Percentiles rank a stretch among this genome's conserved stretches.
Conservation (phyloP, 1,140 invertebrate genomes). For the Eueides isabella region DNA sequence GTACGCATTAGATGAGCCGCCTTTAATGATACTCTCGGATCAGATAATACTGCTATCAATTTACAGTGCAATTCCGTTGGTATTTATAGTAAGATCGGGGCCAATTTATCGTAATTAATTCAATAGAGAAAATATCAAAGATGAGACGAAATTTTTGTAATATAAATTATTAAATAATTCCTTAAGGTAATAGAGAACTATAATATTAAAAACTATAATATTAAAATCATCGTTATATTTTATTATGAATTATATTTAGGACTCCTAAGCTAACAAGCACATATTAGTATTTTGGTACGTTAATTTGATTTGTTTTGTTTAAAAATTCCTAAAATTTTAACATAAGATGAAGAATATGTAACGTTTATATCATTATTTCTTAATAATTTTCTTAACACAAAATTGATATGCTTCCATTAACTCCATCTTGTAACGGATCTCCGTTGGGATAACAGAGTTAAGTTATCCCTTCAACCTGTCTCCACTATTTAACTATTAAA, state of each 20-base stretch:
- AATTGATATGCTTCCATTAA: slow-evolving; percentile 28
- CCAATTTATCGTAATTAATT: slow-evolving; percentile 6
- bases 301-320: background rate
- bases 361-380: background rate
- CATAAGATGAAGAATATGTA: background rate
- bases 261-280: background rate
- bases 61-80: slow-evolving; percentile 3
- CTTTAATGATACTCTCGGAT: slow-evolving; percentile 39
- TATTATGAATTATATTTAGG: background rate
- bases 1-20: slow-evolving; percentile 27
- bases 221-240: too few species aligned
- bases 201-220: background rate
- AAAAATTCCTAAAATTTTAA: background rate
- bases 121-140: slow-evolving; percentile 11
- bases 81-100: slow-evolving; percentile 11
- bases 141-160: slow-evolving; percentile 2
- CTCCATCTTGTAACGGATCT: slow-evolving; percentile 28
- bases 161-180: background rate
- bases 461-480: slow-evolving; percentile 47
- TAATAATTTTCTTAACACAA: slow-evolving; percentile 22
- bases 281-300: background rate
- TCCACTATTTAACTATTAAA: slow-evolving; percentile 77
- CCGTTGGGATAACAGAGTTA: slow-evolving; percentile 42
- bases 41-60: slow-evolving; percentile 26
- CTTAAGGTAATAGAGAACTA: background rate